Percentiles rank a stretch among this genome's conserved stretches.
Conservation (phyloP, 2,888 invertebrate genomes). For the Parasteatoda lunata region DNA sequence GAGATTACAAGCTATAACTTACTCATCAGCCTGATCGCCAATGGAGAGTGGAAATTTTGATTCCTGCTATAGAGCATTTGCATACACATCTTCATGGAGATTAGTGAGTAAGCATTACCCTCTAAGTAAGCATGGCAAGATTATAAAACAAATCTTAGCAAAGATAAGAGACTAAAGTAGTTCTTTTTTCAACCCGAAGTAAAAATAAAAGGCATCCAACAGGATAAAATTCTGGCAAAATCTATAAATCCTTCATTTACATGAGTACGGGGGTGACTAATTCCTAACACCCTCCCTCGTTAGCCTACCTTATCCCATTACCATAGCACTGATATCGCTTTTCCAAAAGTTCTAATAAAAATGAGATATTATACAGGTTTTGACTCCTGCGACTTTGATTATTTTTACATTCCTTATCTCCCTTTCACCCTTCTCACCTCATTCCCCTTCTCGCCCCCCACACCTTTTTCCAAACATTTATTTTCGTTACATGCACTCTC, state of each 20-base stretch:
- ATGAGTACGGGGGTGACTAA: not conserved
- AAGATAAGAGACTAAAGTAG: too few relatives aligned
- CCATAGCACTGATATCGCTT: not conserved
- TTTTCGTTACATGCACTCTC: not conserved
- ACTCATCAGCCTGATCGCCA: too few relatives aligned
- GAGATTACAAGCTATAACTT: too few relatives aligned
- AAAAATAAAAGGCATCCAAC: too few relatives aligned
- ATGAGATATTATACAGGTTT: constrained; percentile 2
- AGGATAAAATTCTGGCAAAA: too few relatives aligned
- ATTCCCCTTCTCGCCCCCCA: not conserved
- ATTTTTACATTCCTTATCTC: not conserved
- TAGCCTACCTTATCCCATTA: not conserved
- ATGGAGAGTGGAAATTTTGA: too few relatives aligned
- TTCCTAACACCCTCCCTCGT: not conserved
- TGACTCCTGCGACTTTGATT: not conserved
- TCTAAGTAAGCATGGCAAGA: too few relatives aligned
- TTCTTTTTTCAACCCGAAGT: too few relatives aligned
- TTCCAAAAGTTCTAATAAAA: constrained; percentile 3
- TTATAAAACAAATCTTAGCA: too few relatives aligned
- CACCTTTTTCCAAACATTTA: not conserved
- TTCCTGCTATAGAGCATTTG: too few relatives aligned
- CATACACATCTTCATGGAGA: too few relatives aligned
- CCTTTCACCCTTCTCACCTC: not conserved
- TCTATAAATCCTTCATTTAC: not conserved
- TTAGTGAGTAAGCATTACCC: too few relatives aligned